Evolutionary conservation across 2,113 vertebrate species (phyloP), one percentile per base, ranked within the genome.

Genomic region (Ahaetulla prasina): DNA sequence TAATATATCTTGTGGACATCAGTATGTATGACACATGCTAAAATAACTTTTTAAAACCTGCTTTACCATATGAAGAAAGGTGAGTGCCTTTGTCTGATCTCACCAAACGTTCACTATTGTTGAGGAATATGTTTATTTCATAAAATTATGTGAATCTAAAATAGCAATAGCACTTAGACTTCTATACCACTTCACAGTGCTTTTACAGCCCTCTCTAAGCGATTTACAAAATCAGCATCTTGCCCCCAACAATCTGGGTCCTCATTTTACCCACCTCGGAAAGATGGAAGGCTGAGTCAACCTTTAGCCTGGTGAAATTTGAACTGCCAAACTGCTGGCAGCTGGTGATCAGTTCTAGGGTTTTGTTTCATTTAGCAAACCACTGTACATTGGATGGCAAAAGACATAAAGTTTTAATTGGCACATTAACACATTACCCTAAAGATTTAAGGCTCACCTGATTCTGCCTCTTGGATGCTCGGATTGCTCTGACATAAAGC

Each of bases 401-500:
- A 88, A 54, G 49, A 88, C 20, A 20, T 49, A 89, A 14, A 30
- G 55, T 47, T 91, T 22, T n/a, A 27, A 60, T 60, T 60, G 9
- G 27, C 57, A 27, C 10, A 20, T 25, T 54, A 50, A n/a, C 39
- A 45, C 27, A 92, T 45, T 88, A 39, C 50, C 23, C 0, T 53
- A 30, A n/a, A 89, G 30, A 74, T 60, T 89, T 89, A 93, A 92
- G 97, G 18, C 98, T 98, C 97, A 99, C 99, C 99, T 99, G 97
- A 99, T 97, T 92, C 99, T 98, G 94, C 98, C 98, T 87, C 98
- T 97, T 45, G 98, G 99, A 91, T 98, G 98, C 94, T 99, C 99
- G 91, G 99, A 99, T 95, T 99, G 99, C 97, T 99, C 98, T 55
- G 99, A 99, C 98, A 99, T 99, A 98, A 99, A 99, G 97, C 99